Evolutionary conservation across 2,888 invertebrate genomes (phyloP).

Genomic region (Cistogaster globosa): DNA sequence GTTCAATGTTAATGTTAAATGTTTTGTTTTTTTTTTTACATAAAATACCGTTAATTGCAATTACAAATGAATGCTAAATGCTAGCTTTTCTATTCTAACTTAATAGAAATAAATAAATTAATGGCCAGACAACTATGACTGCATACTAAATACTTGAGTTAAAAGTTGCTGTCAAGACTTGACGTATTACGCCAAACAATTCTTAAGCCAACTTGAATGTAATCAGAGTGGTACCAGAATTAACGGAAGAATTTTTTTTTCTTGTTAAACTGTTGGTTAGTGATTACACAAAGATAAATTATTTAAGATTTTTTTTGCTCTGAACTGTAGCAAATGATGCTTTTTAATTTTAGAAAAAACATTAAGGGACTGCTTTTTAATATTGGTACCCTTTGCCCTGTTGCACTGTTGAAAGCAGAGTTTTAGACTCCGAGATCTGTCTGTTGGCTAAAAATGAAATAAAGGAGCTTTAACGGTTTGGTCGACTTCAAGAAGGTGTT

Average conservation of each 20-base stretch:
- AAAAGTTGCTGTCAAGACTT: slow-evolving; percentile 4
- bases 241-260: neutral
- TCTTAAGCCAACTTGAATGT: neutral
- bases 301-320: too few relatives aligned
- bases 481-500: too few relatives aligned
- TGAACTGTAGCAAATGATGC: too few relatives aligned
- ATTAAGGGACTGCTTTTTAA: too few relatives aligned
- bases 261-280: too few relatives aligned
- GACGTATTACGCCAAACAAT: slow-evolving; percentile 31
- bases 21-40: slow-evolving; percentile 75
- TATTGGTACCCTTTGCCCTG: too few relatives aligned
- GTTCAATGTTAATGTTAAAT: slow-evolving; percentile 81
- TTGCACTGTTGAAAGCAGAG: too few relatives aligned
- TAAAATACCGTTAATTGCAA: slow-evolving; percentile 81
- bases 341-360: too few relatives aligned
- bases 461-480: too few relatives aligned
- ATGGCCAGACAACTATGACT: neutral
- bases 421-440: too few relatives aligned
- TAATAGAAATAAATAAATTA: neutral
- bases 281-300: too few relatives aligned
- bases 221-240: neutral
- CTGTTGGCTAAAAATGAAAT: too few relatives aligned
- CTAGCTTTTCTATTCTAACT: neutral
- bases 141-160: neutral
- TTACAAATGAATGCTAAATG: slow-evolving; percentile 23